phyloP scores from a whole-genome alignment of 2,888 invertebrate species.

The Agrochola litura region DNA sequence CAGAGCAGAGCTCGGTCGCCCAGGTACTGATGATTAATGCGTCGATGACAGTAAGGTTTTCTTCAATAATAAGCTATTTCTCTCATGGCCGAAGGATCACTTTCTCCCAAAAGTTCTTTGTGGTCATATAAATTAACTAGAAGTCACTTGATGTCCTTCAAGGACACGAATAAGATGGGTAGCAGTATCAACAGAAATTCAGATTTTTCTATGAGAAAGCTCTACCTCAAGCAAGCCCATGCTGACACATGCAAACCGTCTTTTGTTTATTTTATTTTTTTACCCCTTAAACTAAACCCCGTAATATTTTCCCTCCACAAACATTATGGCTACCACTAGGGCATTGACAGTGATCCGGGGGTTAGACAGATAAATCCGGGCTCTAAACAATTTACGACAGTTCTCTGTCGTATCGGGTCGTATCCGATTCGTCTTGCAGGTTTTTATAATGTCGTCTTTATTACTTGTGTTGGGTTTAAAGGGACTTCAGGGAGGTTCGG shows the following conservation, averaged over 20 bases:
- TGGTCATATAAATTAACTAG: too few species aligned
- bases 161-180: background rate
- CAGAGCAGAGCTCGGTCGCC: too few species aligned
- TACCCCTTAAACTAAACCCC: background rate
- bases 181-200: background rate
- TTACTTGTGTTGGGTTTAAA: conserved; percentile 48
- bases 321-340: conserved; percentile 38
- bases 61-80: background rate
- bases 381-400: conserved; percentile 64
- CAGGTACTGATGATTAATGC: background rate
- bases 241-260: background rate
- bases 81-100: background rate
- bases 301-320: background rate
- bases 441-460: conserved; percentile 53
- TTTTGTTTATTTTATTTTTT: background rate
- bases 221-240: background rate
- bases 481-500: background rate
- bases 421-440: conserved; percentile 37
- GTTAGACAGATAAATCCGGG: conserved; percentile 46
- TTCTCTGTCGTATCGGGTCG: conserved; percentile 27
- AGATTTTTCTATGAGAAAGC: too few species aligned
- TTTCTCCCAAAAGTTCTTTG: background rate
- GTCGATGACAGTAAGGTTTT: background rate
- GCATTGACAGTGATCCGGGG: conserved; percentile 56
- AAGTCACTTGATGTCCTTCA: background rate